Percentiles rank a stretch among this genome's conserved stretches.
These are phyloP conservation scores for Riptortus pedestris DNA, from an alignment of 1,140 invertebrate species.

Conservation along the genomic window DNA sequence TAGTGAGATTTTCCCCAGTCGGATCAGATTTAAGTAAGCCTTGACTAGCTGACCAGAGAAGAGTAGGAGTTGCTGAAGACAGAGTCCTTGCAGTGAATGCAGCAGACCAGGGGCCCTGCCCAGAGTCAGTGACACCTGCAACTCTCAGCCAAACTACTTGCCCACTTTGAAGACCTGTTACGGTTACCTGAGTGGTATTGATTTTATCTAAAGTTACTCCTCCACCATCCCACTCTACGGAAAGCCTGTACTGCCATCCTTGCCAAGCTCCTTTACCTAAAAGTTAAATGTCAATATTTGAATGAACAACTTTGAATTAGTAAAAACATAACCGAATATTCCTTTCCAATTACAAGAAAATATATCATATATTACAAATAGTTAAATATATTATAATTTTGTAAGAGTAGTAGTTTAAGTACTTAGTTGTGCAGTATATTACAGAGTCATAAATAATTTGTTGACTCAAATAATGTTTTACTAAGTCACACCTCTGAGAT, in stretches of 20 bases:
- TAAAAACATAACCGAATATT: constrained; percentile 11
- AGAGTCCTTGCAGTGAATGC: constrained; percentile 59
- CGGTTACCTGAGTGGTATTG: constrained; percentile 47
- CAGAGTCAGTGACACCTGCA: constrained; percentile 61
- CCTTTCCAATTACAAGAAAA: neutral
- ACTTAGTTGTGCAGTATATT: no score
- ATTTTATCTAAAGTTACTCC: constrained; percentile 45
- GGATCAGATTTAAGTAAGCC: constrained; percentile 62
- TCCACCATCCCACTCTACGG: constrained; percentile 44
- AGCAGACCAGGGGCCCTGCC: constrained; percentile 70
- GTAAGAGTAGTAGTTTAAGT: no score
- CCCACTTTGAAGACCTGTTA: constrained; percentile 56
- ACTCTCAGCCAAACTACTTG: constrained; percentile 67
- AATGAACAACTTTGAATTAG: neutral
- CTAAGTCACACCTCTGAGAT: no score
- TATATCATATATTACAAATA: no score
- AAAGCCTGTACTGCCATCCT: constrained; percentile 73
- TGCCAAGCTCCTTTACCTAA: constrained; percentile 62
- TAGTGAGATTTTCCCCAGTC: constrained; percentile 56
- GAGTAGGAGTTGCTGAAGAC: constrained; percentile 28
- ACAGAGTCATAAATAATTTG: no score
- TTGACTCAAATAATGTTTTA: no score
- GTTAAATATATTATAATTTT: no score
- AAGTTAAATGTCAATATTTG: constrained; percentile 23
- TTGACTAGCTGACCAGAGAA: constrained; percentile 38